Conservation (phyloP, 2,113 vertebrate species). For the Recurvirostra avosetta region DNA sequence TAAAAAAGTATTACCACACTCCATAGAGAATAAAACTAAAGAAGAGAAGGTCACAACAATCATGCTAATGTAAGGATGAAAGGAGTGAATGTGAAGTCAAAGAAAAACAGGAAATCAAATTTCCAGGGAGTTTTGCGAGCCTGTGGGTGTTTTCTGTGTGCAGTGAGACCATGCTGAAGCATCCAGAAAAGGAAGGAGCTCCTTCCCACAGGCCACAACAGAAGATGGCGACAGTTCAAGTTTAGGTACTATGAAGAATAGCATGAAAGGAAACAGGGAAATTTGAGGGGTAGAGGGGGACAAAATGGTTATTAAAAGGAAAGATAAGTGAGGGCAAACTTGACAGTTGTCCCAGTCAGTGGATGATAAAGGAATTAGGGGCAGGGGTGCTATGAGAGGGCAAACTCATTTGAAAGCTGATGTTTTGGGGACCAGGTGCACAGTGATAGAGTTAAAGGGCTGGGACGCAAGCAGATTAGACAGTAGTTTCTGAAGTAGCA, state of each 20-base stretch:
- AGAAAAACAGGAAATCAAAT: background rate
- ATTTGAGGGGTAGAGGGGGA: background rate
- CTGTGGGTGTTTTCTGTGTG: background rate
- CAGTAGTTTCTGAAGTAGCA: slow-evolving; percentile 23
- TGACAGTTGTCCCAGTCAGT: background rate
- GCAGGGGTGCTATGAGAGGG: background rate
- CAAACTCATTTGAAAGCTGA: background rate
- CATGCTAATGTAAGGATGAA: background rate
- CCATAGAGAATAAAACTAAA: background rate
- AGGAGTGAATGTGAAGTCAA: background rate
- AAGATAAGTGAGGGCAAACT: background rate
- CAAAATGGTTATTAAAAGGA: background rate
- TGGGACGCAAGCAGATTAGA: background rate
- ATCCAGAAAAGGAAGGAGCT: background rate
- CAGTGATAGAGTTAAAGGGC: background rate
- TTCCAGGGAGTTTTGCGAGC: background rate
- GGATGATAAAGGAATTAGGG: background rate
- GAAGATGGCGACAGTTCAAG: accelerated
- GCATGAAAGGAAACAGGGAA: background rate
- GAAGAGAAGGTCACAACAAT: background rate
- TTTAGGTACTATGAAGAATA: background rate
- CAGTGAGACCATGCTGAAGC: background rate
- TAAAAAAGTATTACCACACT: background rate
- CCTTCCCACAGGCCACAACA: background rate
- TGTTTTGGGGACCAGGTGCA: background rate